phyloP scores from a whole-genome alignment of 92 coral and sea anemone genomes.

The Palythoa heliodiscus region DNA sequence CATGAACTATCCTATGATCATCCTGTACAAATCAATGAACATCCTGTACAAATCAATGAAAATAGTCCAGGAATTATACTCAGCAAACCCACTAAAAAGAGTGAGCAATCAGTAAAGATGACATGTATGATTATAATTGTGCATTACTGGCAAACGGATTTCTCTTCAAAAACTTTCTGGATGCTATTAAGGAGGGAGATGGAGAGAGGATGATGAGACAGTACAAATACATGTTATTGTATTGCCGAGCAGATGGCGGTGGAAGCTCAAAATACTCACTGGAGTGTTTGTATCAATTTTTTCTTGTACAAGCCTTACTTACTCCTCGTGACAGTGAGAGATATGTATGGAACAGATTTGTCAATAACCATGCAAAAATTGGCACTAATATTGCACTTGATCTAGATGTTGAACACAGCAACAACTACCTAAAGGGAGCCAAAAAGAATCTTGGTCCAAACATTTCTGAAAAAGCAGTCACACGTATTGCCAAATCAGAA shows the following conservation, averaged over 20 bases:
- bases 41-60: not conserved
- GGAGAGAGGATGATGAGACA: slow-evolving; percentile 32
- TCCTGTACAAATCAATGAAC: no score
- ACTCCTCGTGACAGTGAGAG: slow-evolving; percentile 42
- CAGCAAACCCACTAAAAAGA: slow-evolving; percentile 28
- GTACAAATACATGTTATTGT: slow-evolving; percentile 24
- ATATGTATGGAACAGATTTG: slow-evolving; percentile 46
- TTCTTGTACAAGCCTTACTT: slow-evolving; percentile 31
- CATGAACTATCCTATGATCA: slow-evolving; percentile 69
- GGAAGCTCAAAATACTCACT: slow-evolving; percentile 2
- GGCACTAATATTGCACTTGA: slow-evolving; percentile 52
- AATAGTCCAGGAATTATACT: not conserved
- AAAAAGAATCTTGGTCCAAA: slow-evolving; percentile 54
- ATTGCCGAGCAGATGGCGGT: slow-evolving; percentile 31
- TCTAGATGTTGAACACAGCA: slow-evolving; percentile 55
- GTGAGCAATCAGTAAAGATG: slow-evolving; percentile 44
- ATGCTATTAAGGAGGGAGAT: slow-evolving; percentile 42
- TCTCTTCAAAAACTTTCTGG: slow-evolving; percentile 54
- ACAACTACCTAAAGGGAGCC: slow-evolving; percentile 41
- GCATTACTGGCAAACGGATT: slow-evolving; percentile 54
- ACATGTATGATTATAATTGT: slow-evolving; percentile 56
- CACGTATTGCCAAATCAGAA: slow-evolving; percentile 32
- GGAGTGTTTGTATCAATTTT: slow-evolving; percentile 15
- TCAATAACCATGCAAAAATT: slow-evolving; percentile 16
- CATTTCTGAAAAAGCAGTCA: slow-evolving; percentile 33